Evolutionary conservation across 2,113 vertebrate species (phyloP), one percentile per base, ranked within the genome.

Genomic region (Accipiter virgatus): DNA sequence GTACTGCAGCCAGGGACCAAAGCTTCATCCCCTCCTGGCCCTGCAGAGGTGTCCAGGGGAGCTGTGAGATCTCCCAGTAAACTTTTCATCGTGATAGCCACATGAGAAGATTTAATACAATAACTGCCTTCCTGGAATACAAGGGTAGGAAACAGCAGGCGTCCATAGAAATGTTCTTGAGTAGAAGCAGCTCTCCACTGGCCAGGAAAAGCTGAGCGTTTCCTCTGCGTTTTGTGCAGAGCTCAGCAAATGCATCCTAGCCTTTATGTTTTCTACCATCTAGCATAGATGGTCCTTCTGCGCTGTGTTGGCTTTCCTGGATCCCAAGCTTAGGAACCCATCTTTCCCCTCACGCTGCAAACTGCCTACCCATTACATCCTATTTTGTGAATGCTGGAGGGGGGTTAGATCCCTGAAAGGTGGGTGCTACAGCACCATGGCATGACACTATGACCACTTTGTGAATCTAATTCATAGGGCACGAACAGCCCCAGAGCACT

Each of bases 401-500:
- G 55, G 31, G 2, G 11, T 45, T 81, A 50, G 45, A 29, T 55
- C 50, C 34, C 53, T 81, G 63, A 45, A 43, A 78, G 32, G 12
- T 55, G 32, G 8, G 12, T 81, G 75, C 55, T 71, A 23, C 16
- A 45, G n/a, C 32, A 42, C 43, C 47, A 10, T 27, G 21, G 13
- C 42, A 26, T 66, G n/a, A 29, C 32, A 50, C 9, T 26, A 1
- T 27, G 59, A 70, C 23, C 22, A 22, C 29, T 42, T 50, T 15
- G 13, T 45, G 25, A 45, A 29, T 71, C 72, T 56, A 66, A 50
- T n/a, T 22, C 13, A 3, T 7, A 40, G 25, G 55, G 16, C 27
- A 45, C 2, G 1, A 78, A 45, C 16, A 70, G 48, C 8, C 40
- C 22, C 1, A 1, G 43, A 61, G 17, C 5, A 1, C 22, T 63